Evolutionary conservation across 2,888 invertebrate genomes (phyloP).

Genomic region (Slavum lentiscoides): DNA sequence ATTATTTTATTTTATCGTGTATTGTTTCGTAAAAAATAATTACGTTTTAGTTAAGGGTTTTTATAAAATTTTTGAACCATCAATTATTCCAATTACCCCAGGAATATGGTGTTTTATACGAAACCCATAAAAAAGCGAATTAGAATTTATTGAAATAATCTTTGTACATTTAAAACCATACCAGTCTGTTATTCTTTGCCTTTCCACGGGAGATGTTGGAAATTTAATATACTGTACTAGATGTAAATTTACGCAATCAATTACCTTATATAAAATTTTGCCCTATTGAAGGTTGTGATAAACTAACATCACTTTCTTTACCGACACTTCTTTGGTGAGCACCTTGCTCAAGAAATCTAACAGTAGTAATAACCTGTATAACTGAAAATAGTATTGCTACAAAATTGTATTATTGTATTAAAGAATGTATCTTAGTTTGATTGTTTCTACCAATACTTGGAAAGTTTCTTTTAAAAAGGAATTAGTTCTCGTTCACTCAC

Average conservation of each 20-base stretch:
- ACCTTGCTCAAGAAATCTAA: constrained; percentile 43
- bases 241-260: constrained; percentile 21
- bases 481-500: too few species aligned
- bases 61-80: constrained; percentile 44
- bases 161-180: not conserved
- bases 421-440: constrained; percentile 14
- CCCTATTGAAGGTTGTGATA: constrained; percentile 45
- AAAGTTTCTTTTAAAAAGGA: too few species aligned
- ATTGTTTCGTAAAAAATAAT: too few species aligned
- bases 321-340: constrained; percentile 37
- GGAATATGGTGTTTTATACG: constrained; percentile 11
- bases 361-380: constrained; percentile 9
- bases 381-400: not conserved
- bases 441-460: constrained; percentile 19
- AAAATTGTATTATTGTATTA: not conserved
- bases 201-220: constrained; percentile 17
- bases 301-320: constrained; percentile 12
- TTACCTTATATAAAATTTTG: constrained; percentile 32
- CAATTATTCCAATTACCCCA: constrained; percentile 26
- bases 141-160: not conserved
- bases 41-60: too few species aligned
- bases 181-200: constrained; percentile 8
- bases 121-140: constrained; percentile 27
- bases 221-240: constrained; percentile 38
- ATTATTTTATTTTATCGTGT: too few species aligned